A percentile compares a stretch with the other conserved stretches of the same genome.
These are phyloP conservation scores for Polymixis lichenea DNA, from an alignment of 2,888 invertebrate genomes.

Conservation along the genomic window DNA sequence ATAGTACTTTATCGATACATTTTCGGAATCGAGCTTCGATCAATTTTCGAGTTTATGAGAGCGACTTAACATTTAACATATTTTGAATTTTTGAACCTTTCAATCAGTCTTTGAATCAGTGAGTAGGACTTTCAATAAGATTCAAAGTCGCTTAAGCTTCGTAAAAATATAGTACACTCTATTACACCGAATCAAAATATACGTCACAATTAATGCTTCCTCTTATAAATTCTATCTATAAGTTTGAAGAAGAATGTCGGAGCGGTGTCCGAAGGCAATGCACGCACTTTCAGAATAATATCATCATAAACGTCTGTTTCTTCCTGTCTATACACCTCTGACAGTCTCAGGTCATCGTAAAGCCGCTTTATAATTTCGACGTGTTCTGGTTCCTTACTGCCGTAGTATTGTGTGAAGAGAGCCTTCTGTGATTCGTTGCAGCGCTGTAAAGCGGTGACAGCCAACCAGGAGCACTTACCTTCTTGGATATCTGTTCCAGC, in stretches of 20 bases:
- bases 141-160: slow-evolving; percentile 1
- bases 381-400: slow-evolving; percentile 91
- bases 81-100: background rate
- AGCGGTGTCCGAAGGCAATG: slow-evolving; percentile 91
- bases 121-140: background rate
- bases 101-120: slow-evolving; percentile 1
- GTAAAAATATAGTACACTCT: slow-evolving; percentile 3
- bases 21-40: slow-evolving; percentile 15
- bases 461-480: slow-evolving; percentile 98
- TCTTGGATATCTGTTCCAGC: slow-evolving; percentile 88
- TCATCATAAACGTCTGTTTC: slow-evolving; percentile 94
- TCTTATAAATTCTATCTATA: slow-evolving; percentile 93
- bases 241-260: slow-evolving; percentile 94
- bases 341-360: slow-evolving; percentile 92
- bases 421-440: slow-evolving; percentile 93
- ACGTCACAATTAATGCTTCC: slow-evolving; percentile 69
- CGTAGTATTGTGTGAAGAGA: slow-evolving; percentile 94
- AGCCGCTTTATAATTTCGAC: slow-evolving; percentile 85
- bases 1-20: background rate
- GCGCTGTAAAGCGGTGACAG: slow-evolving; percentile 92
- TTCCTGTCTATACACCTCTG: slow-evolving; percentile 92
- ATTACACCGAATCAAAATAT: background rate
- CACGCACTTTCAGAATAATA: slow-evolving; percentile 93
- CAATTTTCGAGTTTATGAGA: background rate
- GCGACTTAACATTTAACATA: background rate